Conservation (phyloP, 1,140 invertebrate genomes). For the Bombyx mandarina region DNA sequence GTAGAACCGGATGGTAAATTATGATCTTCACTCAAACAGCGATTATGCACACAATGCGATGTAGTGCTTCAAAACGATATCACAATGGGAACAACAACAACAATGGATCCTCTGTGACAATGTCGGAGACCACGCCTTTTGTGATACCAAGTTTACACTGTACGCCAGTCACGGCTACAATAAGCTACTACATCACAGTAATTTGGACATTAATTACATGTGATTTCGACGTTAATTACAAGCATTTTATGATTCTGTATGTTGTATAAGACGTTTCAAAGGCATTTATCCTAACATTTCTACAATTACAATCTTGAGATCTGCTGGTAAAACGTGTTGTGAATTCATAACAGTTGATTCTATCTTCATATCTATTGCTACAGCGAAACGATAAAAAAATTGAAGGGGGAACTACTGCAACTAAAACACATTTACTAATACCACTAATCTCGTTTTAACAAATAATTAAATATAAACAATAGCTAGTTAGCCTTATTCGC, state of each 20-base stretch:
- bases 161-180: not conserved
- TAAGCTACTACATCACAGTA: not conserved
- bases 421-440: too few relatives aligned
- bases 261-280: too few relatives aligned
- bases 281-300: too few relatives aligned
- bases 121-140: conserved; percentile 2
- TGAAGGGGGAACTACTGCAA: too few relatives aligned
- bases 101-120: not conserved
- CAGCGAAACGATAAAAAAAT: too few relatives aligned
- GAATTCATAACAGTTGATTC: too few relatives aligned
- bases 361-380: too few relatives aligned
- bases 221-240: not conserved
- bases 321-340: too few relatives aligned
- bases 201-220: not conserved
- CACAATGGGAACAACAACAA: conserved; percentile 5
- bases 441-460: too few relatives aligned
- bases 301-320: too few relatives aligned
- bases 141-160: not conserved
- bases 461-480: too few relatives aligned
- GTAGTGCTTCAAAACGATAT: not conserved
- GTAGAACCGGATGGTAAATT: conserved; percentile 2
- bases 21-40: conserved; percentile 3
- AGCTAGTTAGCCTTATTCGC: too few relatives aligned
- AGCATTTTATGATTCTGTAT: not conserved
- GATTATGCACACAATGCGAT: conserved; percentile 5